Percentiles rank a stretch among this genome's conserved stretches.
These are phyloP conservation scores for Aurelia coerulea DNA, from an alignment of 30 jellyfish, hydroid and myxozoan species.

Conservation along the genomic window DNA sequence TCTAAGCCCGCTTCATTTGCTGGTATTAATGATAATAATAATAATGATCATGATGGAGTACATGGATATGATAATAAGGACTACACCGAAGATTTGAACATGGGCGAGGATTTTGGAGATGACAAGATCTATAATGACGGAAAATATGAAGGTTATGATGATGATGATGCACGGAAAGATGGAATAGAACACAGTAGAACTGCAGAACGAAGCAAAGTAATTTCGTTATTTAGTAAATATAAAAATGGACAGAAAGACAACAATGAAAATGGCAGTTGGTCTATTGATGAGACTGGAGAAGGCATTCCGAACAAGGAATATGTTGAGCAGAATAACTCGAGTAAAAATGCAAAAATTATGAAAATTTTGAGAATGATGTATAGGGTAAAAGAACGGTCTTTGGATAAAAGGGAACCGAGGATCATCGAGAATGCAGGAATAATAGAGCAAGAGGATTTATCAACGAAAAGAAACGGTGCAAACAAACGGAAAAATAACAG, in stretches of 20 bases:
- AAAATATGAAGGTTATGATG: background rate
- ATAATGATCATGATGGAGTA: background rate
- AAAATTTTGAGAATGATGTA: constrained; percentile 5
- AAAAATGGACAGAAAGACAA: background rate
- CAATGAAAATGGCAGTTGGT: background rate
- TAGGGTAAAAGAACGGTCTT: background rate
- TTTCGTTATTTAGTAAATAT: background rate
- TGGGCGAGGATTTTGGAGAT: background rate
- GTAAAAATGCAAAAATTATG: constrained; percentile 6
- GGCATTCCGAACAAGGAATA: background rate
- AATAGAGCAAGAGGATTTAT: too few species aligned
- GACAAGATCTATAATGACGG: background rate
- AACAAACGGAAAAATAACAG: too few species aligned
- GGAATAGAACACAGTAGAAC: background rate
- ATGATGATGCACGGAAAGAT: constrained; percentile 8
- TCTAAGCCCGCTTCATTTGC: constrained; percentile 26
- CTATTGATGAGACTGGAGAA: background rate
- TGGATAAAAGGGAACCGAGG: background rate
- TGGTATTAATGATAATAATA: background rate
- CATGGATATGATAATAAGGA: constrained; percentile 14
- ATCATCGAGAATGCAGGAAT: background rate
- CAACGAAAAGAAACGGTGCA: too few species aligned
- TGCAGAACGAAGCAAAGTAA: background rate
- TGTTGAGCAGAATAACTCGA: background rate
- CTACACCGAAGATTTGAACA: background rate